phyloP scores from a whole-genome alignment of 2,113 vertebrate genomes.

The Syrrhaptes paradoxus region DNA sequence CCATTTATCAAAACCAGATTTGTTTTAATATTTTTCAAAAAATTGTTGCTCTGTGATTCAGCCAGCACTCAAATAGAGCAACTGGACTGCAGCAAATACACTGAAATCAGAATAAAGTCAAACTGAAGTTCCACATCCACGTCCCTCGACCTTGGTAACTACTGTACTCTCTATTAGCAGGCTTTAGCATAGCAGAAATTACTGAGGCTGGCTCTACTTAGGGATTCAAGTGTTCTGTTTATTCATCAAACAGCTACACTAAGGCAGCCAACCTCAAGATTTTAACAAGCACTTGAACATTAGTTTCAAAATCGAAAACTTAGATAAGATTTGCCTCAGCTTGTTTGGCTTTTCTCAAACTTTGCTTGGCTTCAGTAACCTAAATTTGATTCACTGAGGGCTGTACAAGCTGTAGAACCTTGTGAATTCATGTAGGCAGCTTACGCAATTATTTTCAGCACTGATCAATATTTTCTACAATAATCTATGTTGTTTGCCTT shows the following conservation, averaged over 20 bases:
- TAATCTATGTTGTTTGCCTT: background rate
- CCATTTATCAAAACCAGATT: background rate
- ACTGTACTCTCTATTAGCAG: background rate
- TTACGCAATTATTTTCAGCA: background rate
- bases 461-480: background rate
- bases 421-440: background rate
- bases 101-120: background rate
- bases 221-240: background rate
- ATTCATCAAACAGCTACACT: background rate
- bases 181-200: background rate
- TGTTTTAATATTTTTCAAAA: background rate
- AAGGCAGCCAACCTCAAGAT: background rate
- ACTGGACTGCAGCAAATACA: background rate
- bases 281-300: background rate
- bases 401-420: background rate
- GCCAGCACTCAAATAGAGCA: background rate
- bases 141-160: background rate
- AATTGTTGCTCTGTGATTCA: background rate
- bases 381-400: background rate
- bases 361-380: slow-evolving; percentile 28
- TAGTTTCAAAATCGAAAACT: slow-evolving; percentile 6
- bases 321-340: background rate
- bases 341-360: slow-evolving; percentile 8
- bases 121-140: background rate
- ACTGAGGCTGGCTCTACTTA: background rate